Evolutionary conservation across 2,797 vertebrate genomes (phyloP).

Genomic region (Chaenodraco wilsoni): DNA sequence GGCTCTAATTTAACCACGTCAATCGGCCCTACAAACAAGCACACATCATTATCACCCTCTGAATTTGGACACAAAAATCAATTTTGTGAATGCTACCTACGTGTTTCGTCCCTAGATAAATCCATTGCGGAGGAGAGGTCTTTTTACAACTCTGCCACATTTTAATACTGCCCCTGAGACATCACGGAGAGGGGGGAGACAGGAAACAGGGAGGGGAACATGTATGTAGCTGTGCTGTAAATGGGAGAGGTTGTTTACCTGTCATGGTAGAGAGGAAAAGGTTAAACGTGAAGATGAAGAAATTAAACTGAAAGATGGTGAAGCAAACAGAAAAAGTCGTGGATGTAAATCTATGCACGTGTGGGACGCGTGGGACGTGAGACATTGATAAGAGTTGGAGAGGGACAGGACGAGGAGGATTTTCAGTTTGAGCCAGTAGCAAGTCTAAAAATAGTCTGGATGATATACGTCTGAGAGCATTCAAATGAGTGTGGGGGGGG

Average conservation of each 20-base stretch:
- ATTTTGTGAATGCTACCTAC: slow-evolving; percentile 47
- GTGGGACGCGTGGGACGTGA: slow-evolving; percentile 6
- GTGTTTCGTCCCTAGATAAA: slow-evolving; percentile 36
- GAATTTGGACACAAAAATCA: slow-evolving; percentile 27
- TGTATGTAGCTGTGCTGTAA: slow-evolving; percentile 38
- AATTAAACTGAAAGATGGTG: not conserved
- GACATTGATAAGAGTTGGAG: slow-evolving; percentile 27
- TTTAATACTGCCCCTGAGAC: slow-evolving; percentile 32
- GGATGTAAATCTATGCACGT: slow-evolving; percentile 5
- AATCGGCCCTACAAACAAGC: slow-evolving; percentile 39
- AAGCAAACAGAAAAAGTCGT: slow-evolving; percentile 8
- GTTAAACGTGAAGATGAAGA: slow-evolving; percentile 19
- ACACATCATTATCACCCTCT: slow-evolving; percentile 33
- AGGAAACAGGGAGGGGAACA: slow-evolving; percentile 10
- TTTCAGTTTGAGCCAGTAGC: slow-evolving; percentile 53
- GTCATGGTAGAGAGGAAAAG: slow-evolving; percentile 34
- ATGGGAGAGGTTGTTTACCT: slow-evolving; percentile 46
- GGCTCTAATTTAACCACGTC: slow-evolving; percentile 47
- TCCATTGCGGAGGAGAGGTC: slow-evolving; percentile 22
- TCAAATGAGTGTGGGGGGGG: slow-evolving; percentile 48
- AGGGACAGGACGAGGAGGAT: slow-evolving; percentile 36
- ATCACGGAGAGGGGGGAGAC: slow-evolving; percentile 15
- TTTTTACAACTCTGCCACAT: slow-evolving; percentile 39
- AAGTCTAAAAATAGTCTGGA: slow-evolving; percentile 69
- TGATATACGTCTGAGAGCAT: slow-evolving; percentile 60